phyloP scores from a whole-genome alignment of 2,888 invertebrate genomes.

The Neria commutata region DNA sequence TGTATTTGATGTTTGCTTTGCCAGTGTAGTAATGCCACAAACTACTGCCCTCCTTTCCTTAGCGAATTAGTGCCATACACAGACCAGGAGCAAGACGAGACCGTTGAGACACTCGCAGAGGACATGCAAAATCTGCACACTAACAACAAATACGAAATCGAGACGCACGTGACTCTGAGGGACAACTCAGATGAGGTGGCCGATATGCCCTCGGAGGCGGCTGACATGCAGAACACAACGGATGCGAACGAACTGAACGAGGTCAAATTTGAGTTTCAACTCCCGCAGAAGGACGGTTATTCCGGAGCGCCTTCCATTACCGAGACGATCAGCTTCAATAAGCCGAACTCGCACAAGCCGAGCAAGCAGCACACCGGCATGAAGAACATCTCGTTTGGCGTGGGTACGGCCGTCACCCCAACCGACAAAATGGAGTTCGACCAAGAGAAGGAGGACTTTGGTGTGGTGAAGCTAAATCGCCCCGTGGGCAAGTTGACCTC shows the following conservation, averaged over 20 bases:
- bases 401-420: constrained; percentile 60
- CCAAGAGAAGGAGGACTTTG: constrained; percentile 58
- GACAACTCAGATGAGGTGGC: constrained; percentile 15
- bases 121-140: constrained; percentile 35
- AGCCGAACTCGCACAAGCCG: constrained; percentile 50
- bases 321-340: constrained; percentile 40
- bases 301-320: constrained; percentile 22
- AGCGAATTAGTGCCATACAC: not conserved
- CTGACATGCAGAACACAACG: constrained; percentile 18
- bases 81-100: too few relatives aligned
- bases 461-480: constrained; percentile 57
- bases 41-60: too few relatives aligned
- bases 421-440: constrained; percentile 61
- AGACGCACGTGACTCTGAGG: constrained; percentile 5
- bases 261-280: not conserved
- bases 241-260: constrained; percentile 15
- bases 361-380: constrained; percentile 61
- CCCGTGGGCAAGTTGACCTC: constrained; percentile 49
- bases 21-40: too few relatives aligned
- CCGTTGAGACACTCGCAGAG: constrained; percentile 32
- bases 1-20: too few relatives aligned
- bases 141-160: constrained; percentile 21
- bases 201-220: constrained; percentile 18
- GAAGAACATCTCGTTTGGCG: constrained; percentile 60
- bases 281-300: not conserved